Evolutionary conservation across 2,797 vertebrate species (phyloP), one percentile per base, ranked within the genome.

Genomic region (Leucoraja ocellata): DNA sequence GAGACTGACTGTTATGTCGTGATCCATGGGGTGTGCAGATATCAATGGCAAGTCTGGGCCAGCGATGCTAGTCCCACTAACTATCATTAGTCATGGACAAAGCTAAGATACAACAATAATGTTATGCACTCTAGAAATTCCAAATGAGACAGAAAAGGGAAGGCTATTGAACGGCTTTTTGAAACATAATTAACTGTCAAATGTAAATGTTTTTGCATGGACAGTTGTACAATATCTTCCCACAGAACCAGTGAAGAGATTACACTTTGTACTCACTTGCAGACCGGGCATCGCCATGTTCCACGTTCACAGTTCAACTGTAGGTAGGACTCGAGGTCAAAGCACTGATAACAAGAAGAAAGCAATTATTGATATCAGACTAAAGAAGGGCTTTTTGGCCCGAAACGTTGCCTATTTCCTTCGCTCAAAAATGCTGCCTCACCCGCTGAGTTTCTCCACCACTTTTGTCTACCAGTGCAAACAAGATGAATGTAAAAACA

Each of bases 231-330:
- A 58, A 0, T 10, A 58, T 7, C 65, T n/a, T 7, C n/a, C n/a
- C 2, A 88, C 32, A 3, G 16, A 88, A 9, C 5, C 36, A 68
- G 61, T 4, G 32, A 78, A 32, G 10, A 36, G 36, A 32, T 16
- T 36, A 32, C 77, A 78, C 77, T 77, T 77, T 78, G 77, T 0
- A 96, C 98, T 94, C 96, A 99, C 98, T 99, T 99, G 98, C 98
- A 99, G 94, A 99, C 98, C 1, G 98, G 98, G 95, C 98, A 99
- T 32, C 98, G 96, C 98, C 98, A 99, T 0, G 98, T 99, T 32
- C 98, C 98, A 94, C 98, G 95, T 95, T 99, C 98, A 76, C 98
- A 99, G 94, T 99, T 99, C 32, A 99, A 97, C 95, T 99, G 98
- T 95, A 99, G 94, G 93, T 99, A 99, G 0, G 98, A 99, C 95